Base-by-base conservation (phyloP, 1,140 invertebrate genomes). In the Grapholita molesta region DNA sequence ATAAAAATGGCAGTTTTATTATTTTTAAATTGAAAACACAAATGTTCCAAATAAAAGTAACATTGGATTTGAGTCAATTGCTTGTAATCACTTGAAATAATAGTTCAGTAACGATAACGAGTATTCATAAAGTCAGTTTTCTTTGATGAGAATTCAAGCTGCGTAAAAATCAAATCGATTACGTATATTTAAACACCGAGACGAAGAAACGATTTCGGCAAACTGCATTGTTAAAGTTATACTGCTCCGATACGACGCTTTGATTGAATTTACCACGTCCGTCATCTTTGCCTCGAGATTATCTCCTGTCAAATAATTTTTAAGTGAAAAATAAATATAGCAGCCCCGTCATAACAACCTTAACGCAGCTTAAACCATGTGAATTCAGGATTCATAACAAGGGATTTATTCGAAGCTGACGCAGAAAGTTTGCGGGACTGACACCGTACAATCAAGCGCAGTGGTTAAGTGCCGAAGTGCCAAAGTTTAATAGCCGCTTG, bases 401-500 rank as follows among this genome's bases (percentile, higher is more conserved):
- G 55, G 55, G 53, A 57, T 69, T 68, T 69, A 57, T 69, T 42
- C 24, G 33, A 55, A 67, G 12, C 65, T 55, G 52, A 11, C 66
- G 38, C 66, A 18, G 55, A 61, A 30, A 25, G 25, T 30, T 32
- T 32, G 18, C 52, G 24, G 67, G 30, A 0, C 48, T 71, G 77
- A 79, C 73, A 73, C 64, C 69, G 64, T 69, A 67, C 72, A 73
- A 71, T 75, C 71, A 76, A 70, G 64, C 61, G 42, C 73, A 75
- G 75, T 75, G 69, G 70, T 53, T 25, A 72, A 72, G 48, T 38
- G 32, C 70, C 32, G 68, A 71, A 76, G 73, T 81, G 76, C 66
- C 72, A 84, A 77, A 73, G 73, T 75, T 77, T 86, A 84, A 85
- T 83, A 79, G 71, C 70, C 69, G 71, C 70, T 69, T 80, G 82